A percentile compares a stretch with the other conserved stretches of the same genome.
Conservation (phyloP, 2,797 vertebrate genomes). For the Halcyon smyrnensis region DNA sequence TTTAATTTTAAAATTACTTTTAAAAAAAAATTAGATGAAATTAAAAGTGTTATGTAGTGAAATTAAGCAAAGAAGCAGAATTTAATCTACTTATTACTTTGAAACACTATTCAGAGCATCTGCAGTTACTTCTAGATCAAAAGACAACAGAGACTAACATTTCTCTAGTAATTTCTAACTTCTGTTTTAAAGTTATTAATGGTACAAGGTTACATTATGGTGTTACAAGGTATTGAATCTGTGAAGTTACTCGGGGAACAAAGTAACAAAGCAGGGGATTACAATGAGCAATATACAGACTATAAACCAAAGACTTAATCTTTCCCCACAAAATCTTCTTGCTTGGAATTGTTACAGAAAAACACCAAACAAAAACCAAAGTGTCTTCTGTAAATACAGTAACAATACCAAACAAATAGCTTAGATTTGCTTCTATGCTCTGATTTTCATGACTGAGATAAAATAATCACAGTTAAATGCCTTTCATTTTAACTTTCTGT, state of each 20-base stretch:
- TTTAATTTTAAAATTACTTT: neutral
- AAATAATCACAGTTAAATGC: neutral
- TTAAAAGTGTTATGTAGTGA: neutral
- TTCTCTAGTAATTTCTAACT: neutral
- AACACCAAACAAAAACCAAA: neutral
- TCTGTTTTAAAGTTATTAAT: neutral
- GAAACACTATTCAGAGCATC: neutral
- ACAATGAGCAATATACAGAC: neutral
- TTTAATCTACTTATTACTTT: neutral
- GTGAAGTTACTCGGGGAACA: neutral
- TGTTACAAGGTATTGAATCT: neutral
- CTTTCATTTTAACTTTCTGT: neutral
- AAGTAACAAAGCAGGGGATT: neutral
- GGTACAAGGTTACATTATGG: neutral
- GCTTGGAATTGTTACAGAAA: neutral
- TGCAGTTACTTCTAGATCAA: neutral
- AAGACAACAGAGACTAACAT: neutral
- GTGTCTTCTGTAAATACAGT: neutral
- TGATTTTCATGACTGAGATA: neutral
- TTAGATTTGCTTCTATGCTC: neutral
- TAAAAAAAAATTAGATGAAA: neutral
- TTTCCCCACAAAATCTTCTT: neutral
- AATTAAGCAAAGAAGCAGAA: neutral
- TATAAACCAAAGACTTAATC: neutral
- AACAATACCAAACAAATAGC: neutral